phyloP scores from a whole-genome alignment of 2,888 invertebrate genomes.

The Philhelius pedissequus region DNA sequence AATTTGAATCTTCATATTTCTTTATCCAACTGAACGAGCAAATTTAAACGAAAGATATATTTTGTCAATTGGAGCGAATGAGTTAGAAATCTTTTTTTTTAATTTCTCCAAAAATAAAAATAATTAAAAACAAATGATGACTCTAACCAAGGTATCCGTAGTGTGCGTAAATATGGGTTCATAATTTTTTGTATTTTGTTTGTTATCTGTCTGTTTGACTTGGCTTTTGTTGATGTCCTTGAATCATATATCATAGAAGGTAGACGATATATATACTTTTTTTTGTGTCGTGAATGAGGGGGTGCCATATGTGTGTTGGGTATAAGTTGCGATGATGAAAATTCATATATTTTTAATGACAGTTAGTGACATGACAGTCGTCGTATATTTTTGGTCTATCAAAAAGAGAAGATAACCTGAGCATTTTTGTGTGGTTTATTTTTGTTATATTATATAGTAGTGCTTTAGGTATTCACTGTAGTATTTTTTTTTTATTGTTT shows the following conservation, averaged over 20 bases:
- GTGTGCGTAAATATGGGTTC: conserved; percentile 13
- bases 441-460: too few relatives aligned
- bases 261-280: not conserved
- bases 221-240: conserved; percentile 54
- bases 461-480: too few relatives aligned
- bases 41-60: too few relatives aligned
- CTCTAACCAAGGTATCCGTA: not conserved
- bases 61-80: too few relatives aligned
- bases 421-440: not conserved
- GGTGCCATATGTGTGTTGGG: conserved; percentile 19
- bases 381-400: conserved; percentile 45
- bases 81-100: too few relatives aligned
- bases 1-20: too few relatives aligned
- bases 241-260: conserved; percentile 33
- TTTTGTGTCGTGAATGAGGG: not conserved
- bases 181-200: conserved; percentile 17
- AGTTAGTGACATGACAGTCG: conserved; percentile 65
- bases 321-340: conserved; percentile 9
- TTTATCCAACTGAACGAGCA: too few relatives aligned
- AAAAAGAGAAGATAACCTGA: conserved; percentile 5
- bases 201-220: conserved; percentile 8
- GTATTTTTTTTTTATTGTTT: not conserved
- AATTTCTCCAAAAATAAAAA: too few relatives aligned
- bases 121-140: not conserved
- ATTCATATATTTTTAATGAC: conserved; percentile 59